These are phyloP conservation scores for Homarus gammarus DNA, from an alignment of 2,888 invertebrate species.

Conservation along the genomic window DNA sequence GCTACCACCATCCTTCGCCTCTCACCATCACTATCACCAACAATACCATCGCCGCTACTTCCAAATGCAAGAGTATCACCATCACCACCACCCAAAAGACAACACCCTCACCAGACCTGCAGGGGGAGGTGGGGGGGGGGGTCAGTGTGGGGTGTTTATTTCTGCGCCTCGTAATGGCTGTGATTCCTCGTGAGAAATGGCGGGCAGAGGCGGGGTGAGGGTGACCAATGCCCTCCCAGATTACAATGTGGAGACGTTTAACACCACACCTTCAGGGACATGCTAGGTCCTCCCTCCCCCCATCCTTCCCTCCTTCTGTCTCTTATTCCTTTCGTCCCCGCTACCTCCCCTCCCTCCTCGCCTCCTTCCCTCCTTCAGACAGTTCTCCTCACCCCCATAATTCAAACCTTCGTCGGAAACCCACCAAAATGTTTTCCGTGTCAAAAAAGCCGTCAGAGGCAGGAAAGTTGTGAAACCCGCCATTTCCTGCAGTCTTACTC, in stretches of 20 bases:
- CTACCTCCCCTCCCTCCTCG: background rate
- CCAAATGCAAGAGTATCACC: too few relatives aligned
- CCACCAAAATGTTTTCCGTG: background rate
- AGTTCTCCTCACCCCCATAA: background rate
- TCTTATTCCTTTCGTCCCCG: too few relatives aligned
- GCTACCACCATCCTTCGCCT: too few relatives aligned
- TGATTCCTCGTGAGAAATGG: conserved; percentile 2
- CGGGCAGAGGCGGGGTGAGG: background rate
- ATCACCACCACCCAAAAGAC: background rate
- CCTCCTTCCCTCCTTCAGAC: background rate
- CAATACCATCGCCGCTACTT: background rate
- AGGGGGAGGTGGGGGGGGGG: background rate
- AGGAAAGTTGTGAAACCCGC: background rate
- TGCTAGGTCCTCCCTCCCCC: too few relatives aligned
- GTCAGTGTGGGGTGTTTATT: background rate
- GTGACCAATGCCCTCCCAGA: background rate
- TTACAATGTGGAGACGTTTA: background rate
- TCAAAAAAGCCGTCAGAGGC: background rate
- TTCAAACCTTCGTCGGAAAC: background rate
- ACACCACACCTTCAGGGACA: too few relatives aligned
- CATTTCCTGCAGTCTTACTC: background rate
- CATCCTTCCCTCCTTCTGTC: background rate
- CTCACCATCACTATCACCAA: conserved; percentile 15
- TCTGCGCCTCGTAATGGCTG: background rate
- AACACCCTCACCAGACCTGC: too few relatives aligned